A percentile compares a stretch with the other conserved stretches of the same genome.
phyloP scores from a whole-genome alignment of 2,888 invertebrate genomes.

The Hirtodrosophila histrioides region DNA sequence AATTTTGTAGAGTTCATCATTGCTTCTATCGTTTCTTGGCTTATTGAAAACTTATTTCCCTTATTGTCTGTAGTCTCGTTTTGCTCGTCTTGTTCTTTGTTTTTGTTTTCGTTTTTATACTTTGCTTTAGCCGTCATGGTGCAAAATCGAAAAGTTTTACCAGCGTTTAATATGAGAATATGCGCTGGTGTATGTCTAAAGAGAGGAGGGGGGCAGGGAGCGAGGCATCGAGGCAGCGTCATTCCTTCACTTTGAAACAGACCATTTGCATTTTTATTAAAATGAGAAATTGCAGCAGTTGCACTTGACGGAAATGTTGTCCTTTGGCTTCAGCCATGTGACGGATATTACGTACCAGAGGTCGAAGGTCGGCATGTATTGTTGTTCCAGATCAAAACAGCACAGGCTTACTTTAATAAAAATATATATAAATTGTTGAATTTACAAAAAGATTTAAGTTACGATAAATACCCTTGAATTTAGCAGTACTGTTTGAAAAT shows the following conservation, averaged over 20 bases:
- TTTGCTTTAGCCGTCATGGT: conserved; percentile 28
- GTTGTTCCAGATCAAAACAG: conserved; percentile 1
- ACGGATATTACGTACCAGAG: conserved; percentile 26
- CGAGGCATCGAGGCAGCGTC: conserved; percentile 33
- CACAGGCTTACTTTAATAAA: background rate
- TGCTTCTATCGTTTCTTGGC: conserved; percentile 40
- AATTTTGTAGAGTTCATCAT: conserved; percentile 25
- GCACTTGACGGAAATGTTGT: conserved; percentile 57
- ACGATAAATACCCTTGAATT: too few species aligned
- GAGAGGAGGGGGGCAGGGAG: background rate
- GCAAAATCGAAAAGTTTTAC: conserved; percentile 72
- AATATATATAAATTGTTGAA: background rate
- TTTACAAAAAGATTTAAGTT: background rate
- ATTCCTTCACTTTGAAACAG: conserved; percentile 60
- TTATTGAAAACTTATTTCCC: conserved; percentile 72
- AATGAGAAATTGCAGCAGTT: conserved; percentile 75
- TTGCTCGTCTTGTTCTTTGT: conserved; percentile 15
- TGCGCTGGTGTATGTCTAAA: conserved; percentile 11
- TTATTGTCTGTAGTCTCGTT: conserved; percentile 8
- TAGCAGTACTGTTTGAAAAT: too few species aligned
- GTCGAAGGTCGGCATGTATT: conserved; percentile 18
- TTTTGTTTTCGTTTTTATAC: conserved; percentile 15
- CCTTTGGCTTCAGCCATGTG: conserved; percentile 27
- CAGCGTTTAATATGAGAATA: conserved; percentile 59
- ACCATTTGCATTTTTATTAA: conserved; percentile 80